Evolutionary conservation across 2,888 invertebrate species (phyloP).

Genomic region (Drosophila setosimentum): DNA sequence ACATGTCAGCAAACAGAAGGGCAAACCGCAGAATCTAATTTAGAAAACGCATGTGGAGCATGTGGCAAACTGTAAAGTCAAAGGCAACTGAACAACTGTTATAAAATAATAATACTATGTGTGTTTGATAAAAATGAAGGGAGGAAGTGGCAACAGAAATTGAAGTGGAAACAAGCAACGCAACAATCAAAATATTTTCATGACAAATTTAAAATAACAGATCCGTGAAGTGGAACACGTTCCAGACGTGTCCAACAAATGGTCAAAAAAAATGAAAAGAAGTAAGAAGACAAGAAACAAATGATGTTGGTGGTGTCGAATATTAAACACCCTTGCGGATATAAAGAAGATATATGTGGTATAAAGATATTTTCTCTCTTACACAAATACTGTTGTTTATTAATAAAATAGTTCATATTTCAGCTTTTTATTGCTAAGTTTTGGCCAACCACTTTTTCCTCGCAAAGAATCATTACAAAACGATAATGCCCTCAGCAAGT

Average conservation of each 20-base stretch:
- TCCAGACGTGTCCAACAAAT: constrained; percentile 63
- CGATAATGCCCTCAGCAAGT: neutral
- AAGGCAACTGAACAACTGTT: constrained; percentile 46
- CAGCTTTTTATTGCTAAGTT: neutral
- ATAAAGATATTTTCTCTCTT: neutral
- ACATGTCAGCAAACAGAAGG: constrained; percentile 21
- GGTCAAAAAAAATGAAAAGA: constrained; percentile 28
- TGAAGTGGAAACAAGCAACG: constrained; percentile 45
- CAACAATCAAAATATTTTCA: constrained; percentile 79
- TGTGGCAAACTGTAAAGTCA: constrained; percentile 52
- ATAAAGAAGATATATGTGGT: neutral
- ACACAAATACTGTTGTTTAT: neutral
- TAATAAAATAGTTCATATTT: neutral
- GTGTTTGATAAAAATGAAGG: constrained; percentile 11
- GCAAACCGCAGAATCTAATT: constrained; percentile 76
- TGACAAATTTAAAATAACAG: constrained; percentile 81
- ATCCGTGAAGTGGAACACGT: constrained; percentile 78
- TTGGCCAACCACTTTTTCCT: neutral
- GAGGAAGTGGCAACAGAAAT: constrained; percentile 8
- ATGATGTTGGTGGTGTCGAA: neutral
- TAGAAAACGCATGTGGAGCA: constrained; percentile 62
- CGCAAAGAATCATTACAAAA: neutral
- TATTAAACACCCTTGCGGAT: neutral
- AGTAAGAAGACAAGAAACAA: neutral
- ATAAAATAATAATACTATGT: constrained; percentile 51